Percentiles rank a stretch among this genome's conserved stretches.
Conservation (phyloP, 2,113 vertebrate species). For the Corythoichthys intestinalis region DNA sequence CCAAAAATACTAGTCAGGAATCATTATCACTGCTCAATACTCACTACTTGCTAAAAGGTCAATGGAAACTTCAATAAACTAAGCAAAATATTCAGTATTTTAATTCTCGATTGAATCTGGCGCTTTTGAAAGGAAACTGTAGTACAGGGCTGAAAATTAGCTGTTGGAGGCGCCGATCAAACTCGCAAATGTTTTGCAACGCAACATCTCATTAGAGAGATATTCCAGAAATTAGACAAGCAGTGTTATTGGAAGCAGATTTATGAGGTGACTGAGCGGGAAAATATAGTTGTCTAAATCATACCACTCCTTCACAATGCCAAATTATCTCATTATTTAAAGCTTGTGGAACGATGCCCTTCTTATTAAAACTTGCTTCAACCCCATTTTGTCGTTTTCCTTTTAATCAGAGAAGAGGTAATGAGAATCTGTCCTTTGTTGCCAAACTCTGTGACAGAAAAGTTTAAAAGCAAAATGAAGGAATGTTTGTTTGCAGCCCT, state of each 20-base stretch:
- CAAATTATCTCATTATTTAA: constrained; percentile 67
- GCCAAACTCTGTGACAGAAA: constrained; percentile 14
- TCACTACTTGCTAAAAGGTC: neutral
- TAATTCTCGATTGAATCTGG: neutral
- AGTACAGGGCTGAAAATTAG: neutral
- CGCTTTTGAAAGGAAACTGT: neutral
- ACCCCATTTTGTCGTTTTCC: constrained; percentile 25
- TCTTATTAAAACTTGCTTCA: constrained; percentile 46
- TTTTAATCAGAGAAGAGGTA: neutral
- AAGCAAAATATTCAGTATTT: neutral
- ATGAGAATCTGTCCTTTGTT: constrained; percentile 7
- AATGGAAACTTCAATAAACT: neutral
- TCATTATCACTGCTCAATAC: too few relatives aligned
- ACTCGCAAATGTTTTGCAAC: neutral
- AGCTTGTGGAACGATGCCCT: constrained; percentile 47
- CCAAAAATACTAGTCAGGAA: too few relatives aligned
- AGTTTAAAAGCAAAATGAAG: constrained; percentile 27
- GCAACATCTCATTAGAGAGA: constrained; percentile 1
- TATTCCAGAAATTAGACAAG: constrained; percentile 49
- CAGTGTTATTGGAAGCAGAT: constrained; percentile 55
- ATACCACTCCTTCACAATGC: constrained; percentile 51
- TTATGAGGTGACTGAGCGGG: constrained; percentile 58
- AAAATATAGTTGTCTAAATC: constrained; percentile 68
- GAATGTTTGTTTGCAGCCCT: constrained; percentile 47
- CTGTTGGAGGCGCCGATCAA: constrained; percentile 2